These are phyloP conservation scores for Lipophrys pholis DNA, from an alignment of 2,113 vertebrate species.

Conservation along the genomic window DNA sequence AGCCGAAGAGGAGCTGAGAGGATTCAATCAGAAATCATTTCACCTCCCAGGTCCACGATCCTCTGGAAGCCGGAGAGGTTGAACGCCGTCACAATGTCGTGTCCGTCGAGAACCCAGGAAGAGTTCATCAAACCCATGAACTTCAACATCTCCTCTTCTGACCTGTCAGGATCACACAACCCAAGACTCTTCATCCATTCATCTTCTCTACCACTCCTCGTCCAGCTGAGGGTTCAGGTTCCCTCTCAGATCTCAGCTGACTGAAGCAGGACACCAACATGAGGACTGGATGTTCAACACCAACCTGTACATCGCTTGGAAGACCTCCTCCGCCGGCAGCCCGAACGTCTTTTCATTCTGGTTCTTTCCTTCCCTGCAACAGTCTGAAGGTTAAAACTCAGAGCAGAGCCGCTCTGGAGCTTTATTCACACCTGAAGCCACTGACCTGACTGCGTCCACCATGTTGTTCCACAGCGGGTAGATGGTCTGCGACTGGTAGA, in stretches of 20 bases:
- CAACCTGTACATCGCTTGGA: constrained; percentile 82
- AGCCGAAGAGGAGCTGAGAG: no score
- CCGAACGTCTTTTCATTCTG: constrained; percentile 83
- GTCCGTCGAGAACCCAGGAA: constrained; percentile 79
- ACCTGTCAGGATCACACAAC: constrained; percentile 56
- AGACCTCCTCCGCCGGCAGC: constrained; percentile 73
- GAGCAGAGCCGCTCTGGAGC: no score
- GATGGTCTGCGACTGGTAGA: constrained; percentile 81
- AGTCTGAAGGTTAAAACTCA: neutral
- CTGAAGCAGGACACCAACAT: no score
- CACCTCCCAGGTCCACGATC: constrained; percentile 81
- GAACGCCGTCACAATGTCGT: constrained; percentile 80
- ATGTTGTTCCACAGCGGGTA: constrained; percentile 85
- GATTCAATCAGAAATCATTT: no score
- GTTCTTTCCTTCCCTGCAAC: constrained; percentile 82
- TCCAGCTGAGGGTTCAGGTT: no score
- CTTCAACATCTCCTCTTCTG: constrained; percentile 83
- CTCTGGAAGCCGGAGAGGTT: constrained; percentile 77
- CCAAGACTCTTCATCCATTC: no score
- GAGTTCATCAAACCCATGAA: constrained; percentile 85
- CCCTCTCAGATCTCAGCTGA: no score
- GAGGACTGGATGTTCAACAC: neutral
- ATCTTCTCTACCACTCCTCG: no score
- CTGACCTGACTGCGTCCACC: constrained; percentile 80
- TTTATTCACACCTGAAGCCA: neutral